Base-by-base conservation (phyloP, 2,888 invertebrate species). In the Clistopyga incitator region DNA sequence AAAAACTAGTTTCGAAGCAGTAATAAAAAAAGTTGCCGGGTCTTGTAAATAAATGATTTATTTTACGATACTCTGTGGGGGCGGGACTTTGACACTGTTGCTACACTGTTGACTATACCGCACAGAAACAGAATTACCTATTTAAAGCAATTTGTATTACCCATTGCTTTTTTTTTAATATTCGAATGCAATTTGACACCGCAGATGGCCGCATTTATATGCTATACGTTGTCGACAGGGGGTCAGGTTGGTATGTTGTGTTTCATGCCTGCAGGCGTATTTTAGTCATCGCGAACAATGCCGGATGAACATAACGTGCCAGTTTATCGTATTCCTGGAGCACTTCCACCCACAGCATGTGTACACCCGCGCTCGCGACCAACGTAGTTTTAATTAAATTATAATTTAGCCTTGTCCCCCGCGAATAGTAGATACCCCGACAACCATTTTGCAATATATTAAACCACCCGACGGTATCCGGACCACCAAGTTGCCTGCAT, bases 371-470 rank as follows among this genome's bases (percentile, higher is more conserved):
- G 45, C 29, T 20, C 59, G 61, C 72, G 25, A 47, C 47, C 59
- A 20, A 47, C 72, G 72, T 61, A 74, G 61, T 74, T 74, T 74
- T 61, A 74, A 74, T 61, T 47, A 74, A 74, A 74, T 61, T 47
- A 74, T 74, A 59, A 61, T 74, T 74, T 61, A 42, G 64, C 72
- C 38, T 74, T 42, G 47, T 25, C 29, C n/a, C 72, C 25, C 71
- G n/a, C 25, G 20, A 20, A 38, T 47, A n/a, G 61, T 47, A 20
- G 47, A 61, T 61, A 34, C 59, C 59, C 47, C 47, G 29, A 13
- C 59, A 59, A 74, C 29, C 72, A 59, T 74, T 72, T 72, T 61
- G 47, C 42, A 38, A 74, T 29, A 18, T 47, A 74, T 29, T 45
- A 45, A n/a, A 74, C 72, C 23, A 15, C 29, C 45, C 47, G 25